Conservation (phyloP, 2,888 invertebrate species). For the Auanema sp. region DNA sequence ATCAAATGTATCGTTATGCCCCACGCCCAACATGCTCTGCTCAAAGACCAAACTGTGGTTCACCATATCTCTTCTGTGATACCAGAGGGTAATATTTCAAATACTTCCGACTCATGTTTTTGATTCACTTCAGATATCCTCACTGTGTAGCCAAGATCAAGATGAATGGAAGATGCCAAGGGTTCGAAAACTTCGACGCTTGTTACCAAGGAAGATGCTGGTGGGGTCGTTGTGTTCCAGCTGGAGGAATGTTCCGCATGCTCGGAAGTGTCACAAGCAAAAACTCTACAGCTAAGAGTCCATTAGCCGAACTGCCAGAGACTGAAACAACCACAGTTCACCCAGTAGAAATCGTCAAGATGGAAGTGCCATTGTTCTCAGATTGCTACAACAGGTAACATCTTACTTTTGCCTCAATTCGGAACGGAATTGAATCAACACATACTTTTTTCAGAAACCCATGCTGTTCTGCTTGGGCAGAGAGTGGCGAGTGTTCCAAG, state of each 20-base stretch:
- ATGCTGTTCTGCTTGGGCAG: constrained; percentile 59
- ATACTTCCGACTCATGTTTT: not conserved
- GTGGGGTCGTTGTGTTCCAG: constrained; percentile 57
- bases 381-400: constrained; percentile 55
- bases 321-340: constrained; percentile 17
- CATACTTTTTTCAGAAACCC: constrained; percentile 32
- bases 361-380: constrained; percentile 48
- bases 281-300: constrained; percentile 15
- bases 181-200: constrained; percentile 57
- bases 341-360: constrained; percentile 30
- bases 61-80: constrained; percentile 62
- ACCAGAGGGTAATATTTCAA: constrained; percentile 37
- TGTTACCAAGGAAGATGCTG: constrained; percentile 59
- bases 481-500: constrained; percentile 47
- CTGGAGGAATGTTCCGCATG: constrained; percentile 33
- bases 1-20: constrained; percentile 63
- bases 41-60: constrained; percentile 57
- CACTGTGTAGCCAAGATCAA: constrained; percentile 62
- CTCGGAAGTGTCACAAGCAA: constrained; percentile 27
- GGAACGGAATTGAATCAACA: not conserved
- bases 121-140: constrained; percentile 34
- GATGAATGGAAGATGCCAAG: constrained; percentile 56
- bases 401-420: not conserved
- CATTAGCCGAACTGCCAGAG: constrained; percentile 14
- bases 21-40: constrained; percentile 56